Base-by-base conservation (phyloP, 1,140 invertebrate species). In the Lethocerus indicus region DNA sequence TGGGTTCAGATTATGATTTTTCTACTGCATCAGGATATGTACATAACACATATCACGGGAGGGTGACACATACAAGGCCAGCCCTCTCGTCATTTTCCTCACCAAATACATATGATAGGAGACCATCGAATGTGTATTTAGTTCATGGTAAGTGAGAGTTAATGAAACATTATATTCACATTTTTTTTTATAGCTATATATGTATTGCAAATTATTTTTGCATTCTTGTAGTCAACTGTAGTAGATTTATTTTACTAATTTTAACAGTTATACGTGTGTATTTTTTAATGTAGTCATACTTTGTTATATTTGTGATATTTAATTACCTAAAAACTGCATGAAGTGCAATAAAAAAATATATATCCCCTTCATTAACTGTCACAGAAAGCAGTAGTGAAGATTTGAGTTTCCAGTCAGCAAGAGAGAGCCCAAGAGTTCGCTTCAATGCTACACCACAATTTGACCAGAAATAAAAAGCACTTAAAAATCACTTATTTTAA, bases 31-130 rank as follows among this genome's bases (percentile, higher is more conserved):
- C 16, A 54, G 73, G 74, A 35, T 86, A 82, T 66, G 76, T 75
- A 45, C 86, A 89, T 62, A 87, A 90, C 63, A 93, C 89, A 1
- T 93, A 92, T 67, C 88, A 93, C 66, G 88, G 88, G 6, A 83
- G 83, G 14, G 76, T 78, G n/a, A 29, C 23, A 12, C 50, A 47
- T 46, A 47, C 50, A 7, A 18, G 50, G 14, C 50, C 50, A 14
- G 18, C 44, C 5, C 21, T 51, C 12, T 21, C 25, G 1, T 37
- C 43, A 16, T 20, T 51, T 16, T 21, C 41, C 24, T 29, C 39
- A 12, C 43, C 20, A 27, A 20, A 26, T 40, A 5, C 36, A 39
- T n/a, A n/a, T n/a, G n/a, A n/a, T n/a, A n/a, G n/a, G n/a, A n/a
- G n/a, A n/a, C n/a, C n/a, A n/a, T n/a, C n/a, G n/a, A n/a, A n/a